Conservation (phyloP, 2,888 invertebrate species). For the Slavum lentiscoides region DNA sequence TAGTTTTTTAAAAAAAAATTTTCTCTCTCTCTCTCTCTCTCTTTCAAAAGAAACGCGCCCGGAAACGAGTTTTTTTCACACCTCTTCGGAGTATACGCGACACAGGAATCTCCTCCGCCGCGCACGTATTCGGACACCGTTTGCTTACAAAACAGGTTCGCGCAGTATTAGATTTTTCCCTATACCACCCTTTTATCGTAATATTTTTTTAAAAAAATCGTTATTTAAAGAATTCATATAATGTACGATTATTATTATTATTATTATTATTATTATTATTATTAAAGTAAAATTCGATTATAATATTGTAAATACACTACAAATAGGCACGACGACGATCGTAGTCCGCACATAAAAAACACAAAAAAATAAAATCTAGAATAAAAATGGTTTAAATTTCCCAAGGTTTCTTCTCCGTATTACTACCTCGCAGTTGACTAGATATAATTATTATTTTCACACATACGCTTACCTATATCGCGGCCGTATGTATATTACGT, state of each 20-base stretch:
- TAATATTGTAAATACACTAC: too few species aligned
- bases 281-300: too few species aligned
- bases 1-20: too few species aligned
- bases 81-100: background rate
- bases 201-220: too few species aligned
- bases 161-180: too few species aligned
- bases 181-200: background rate
- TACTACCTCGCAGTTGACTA: too few species aligned
- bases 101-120: background rate
- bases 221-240: background rate
- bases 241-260: too few species aligned
- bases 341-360: too few species aligned
- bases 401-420: conserved; percentile 21
- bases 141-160: conserved; percentile 16
- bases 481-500: background rate
- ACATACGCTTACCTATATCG: background rate
- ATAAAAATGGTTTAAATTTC: background rate
- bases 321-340: too few species aligned
- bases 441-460: conserved; percentile 15
- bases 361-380: background rate
- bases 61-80: conserved; percentile 4
- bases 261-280: too few species aligned
- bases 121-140: background rate
- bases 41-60: background rate
- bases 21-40: background rate